Base-by-base conservation (phyloP, 2,113 vertebrate species). In the Cardinalis cardinalis region DNA sequence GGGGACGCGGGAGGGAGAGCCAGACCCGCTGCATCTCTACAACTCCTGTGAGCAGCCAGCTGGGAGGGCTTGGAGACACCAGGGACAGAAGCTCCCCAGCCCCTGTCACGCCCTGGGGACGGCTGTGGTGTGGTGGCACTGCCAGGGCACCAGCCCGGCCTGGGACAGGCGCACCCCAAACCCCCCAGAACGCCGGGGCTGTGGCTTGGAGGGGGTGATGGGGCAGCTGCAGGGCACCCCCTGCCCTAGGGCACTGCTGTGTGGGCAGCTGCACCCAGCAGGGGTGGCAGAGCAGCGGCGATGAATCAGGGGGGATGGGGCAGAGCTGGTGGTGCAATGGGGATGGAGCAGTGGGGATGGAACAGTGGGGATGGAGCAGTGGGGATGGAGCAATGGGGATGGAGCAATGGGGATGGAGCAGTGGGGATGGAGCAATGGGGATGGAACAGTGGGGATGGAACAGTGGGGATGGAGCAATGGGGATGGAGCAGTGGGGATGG, bases 31-130 rank as follows among this genome's bases (percentile, higher is more conserved):
- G 76, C 90, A 93, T 90, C 89, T 64, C 68, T 41, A 74, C 36
- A 29, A 44, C 34, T 44, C 7, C 74, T n/a, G 25, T 0, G 14
- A 31, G 24, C 44, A 29, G 23, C n/a, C 53, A 32, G 63, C 78
- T 64, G 43, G 1, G 60, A 66, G 75, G 26, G 7, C 12, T 7
- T 28, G 88, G 14, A 38, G 43, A 1, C 4, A 1, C 16, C 58
- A 51, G 53, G 66, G 56, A 10, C 5, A 11, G 0, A 2, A 7
- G 26, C 43, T 19, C 15, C 21, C 6, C 16, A 20, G 44, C 18
- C 29, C 23, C 36, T 17, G 0, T 2, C 2, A 1, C 38, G 65
- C 56, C 7, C 0, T 2, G 10, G 69, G 41, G 5, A 10, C 10
- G 49, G 41, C 41, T 34, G 19, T 6, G 81, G 7, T 3, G 61